These are phyloP conservation scores for Drosophila parvula DNA, from an alignment of 1,140 invertebrate genomes.

Conservation along the genomic window DNA sequence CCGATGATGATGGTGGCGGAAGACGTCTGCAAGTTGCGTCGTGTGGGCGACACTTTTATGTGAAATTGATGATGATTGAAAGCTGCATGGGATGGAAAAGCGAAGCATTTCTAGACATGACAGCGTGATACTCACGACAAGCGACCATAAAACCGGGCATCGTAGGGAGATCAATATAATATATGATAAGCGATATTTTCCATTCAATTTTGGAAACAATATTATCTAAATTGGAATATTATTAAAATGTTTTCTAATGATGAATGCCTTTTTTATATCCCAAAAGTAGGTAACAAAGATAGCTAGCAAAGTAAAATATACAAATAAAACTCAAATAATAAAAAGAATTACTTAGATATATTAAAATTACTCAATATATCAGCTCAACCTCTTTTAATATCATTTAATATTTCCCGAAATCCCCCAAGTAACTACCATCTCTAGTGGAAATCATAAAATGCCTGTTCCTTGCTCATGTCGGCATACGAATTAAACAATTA, in stretches of 20 bases:
- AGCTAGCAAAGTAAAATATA: no score
- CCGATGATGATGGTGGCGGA: background rate
- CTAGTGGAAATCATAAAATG: conserved; percentile 3
- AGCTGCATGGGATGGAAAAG: conserved; percentile 54
- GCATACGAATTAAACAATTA: conserved; percentile 78
- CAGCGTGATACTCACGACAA: conserved; percentile 41
- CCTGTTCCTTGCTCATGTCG: conserved; percentile 20
- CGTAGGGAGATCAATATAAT: conserved; percentile 6
- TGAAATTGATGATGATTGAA: conserved; percentile 84
- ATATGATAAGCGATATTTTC: background rate
- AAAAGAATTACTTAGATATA: no score
- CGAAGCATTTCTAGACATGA: conserved; percentile 25
- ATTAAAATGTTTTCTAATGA: no score
- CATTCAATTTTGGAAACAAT: conserved; percentile 4
- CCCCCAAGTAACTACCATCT: background rate
- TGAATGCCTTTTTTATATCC: no score
- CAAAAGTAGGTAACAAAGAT: no score
- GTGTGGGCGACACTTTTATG: conserved; percentile 83
- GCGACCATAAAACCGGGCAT: conserved; percentile 1
- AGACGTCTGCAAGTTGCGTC: conserved; percentile 60
- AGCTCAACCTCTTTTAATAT: no score
- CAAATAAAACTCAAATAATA: no score
- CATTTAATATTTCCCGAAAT: background rate
- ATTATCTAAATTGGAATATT: background rate
- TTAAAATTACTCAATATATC: no score